A percentile compares a stretch with the other conserved stretches of the same genome.
These are phyloP conservation scores for Drosophila mettleri DNA, from an alignment of 2,888 invertebrate genomes.

Conservation along the genomic window DNA sequence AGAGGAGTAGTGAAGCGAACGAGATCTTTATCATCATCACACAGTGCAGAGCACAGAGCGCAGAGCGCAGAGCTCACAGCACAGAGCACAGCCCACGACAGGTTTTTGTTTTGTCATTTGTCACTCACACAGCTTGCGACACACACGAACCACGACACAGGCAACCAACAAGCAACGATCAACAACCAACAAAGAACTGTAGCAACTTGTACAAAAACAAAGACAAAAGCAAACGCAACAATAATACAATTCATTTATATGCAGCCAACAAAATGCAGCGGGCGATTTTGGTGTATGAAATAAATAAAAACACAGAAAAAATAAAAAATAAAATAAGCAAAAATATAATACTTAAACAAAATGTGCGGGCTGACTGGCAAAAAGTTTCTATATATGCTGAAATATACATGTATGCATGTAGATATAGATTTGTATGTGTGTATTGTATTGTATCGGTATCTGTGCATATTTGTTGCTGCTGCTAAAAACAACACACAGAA, in stretches of 20 bases:
- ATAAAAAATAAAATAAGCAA: conserved; percentile 17
- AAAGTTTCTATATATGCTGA: conserved; percentile 33
- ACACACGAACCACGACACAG: conserved; percentile 65
- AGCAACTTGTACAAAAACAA: conserved; percentile 68
- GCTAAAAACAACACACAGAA: conserved; percentile 70
- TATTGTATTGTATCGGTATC: conserved; percentile 49
- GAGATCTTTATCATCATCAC: conserved; percentile 75
- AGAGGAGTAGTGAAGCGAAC: conserved; percentile 41
- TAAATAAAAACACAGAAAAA: conserved; percentile 61
- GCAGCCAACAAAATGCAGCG: conserved; percentile 79
- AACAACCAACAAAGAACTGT: conserved; percentile 69
- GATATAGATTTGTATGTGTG: background rate
- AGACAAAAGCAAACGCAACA: no score
- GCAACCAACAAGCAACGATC: conserved; percentile 41
- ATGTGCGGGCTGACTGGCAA: conserved; percentile 72
- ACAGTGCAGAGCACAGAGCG: conserved; percentile 9
- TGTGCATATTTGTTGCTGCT: conserved; percentile 76
- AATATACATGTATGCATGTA: conserved; percentile 19
- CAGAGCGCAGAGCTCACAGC: background rate
- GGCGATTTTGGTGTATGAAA: conserved; percentile 73
- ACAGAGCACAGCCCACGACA: conserved; percentile 81
- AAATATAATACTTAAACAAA: conserved; percentile 72
- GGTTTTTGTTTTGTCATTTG: conserved; percentile 85
- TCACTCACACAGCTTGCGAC: conserved; percentile 83
- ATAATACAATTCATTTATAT: conserved; percentile 76